Percentiles rank a stretch among this genome's conserved stretches.
Conservation (phyloP, 2,113 vertebrate genomes). For the Thinocorus orbignyianus region DNA sequence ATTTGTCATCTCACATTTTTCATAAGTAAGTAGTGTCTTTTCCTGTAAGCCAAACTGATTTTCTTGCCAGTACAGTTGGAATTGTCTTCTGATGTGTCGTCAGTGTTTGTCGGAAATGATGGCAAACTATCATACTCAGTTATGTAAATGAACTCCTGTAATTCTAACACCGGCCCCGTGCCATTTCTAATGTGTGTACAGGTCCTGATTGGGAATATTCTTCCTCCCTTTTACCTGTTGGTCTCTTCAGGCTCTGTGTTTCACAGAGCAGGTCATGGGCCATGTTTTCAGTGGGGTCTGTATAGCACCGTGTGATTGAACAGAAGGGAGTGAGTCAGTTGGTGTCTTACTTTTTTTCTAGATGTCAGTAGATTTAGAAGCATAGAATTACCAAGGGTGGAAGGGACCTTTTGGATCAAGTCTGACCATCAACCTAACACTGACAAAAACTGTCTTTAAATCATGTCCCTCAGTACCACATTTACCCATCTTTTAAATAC, state of each 20-base stretch:
- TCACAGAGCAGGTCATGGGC: not conserved
- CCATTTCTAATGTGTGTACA: not conserved
- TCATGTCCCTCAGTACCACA: not conserved
- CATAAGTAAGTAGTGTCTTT: not conserved
- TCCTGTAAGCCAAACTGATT: not conserved
- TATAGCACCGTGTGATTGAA: not conserved
- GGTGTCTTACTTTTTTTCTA: not conserved
- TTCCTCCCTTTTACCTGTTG: fast-evolving
- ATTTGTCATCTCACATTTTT: not conserved
- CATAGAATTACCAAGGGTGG: not conserved
- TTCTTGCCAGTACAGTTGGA: not conserved
- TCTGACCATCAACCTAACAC: not conserved
- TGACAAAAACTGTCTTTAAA: not conserved
- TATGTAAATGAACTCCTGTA: not conserved
- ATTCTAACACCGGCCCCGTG: not conserved
- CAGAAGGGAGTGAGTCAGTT: not conserved
- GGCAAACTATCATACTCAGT: not conserved
- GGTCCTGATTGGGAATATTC: not conserved
- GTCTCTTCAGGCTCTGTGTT: not conserved
- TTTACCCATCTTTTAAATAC: not conserved
- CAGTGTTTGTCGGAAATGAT: not conserved
- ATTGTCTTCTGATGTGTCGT: not conserved
- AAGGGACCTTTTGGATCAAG: not conserved
- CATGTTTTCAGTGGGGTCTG: not conserved
- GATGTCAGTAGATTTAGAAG: not conserved